These are phyloP conservation scores for Channa argus DNA, from an alignment of 2,113 vertebrate genomes.

Conservation along the genomic window DNA sequence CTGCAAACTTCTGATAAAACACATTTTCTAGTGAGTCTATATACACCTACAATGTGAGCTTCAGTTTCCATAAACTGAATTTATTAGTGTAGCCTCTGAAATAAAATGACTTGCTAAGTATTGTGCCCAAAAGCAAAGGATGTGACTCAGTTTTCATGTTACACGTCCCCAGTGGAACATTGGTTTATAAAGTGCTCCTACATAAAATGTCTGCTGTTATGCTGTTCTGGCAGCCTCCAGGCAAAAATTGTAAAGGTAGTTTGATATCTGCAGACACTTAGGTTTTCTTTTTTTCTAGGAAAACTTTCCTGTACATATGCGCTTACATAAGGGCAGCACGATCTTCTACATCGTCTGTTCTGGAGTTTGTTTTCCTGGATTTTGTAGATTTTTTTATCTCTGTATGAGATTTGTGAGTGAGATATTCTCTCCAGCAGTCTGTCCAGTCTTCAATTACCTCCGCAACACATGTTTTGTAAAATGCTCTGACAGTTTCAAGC, in stretches of 20 bases:
- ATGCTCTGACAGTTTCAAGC: conserved; percentile 11
- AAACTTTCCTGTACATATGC: conserved; percentile 19
- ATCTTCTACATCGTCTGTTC: conserved; percentile 14
- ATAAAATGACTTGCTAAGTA: conserved; percentile 57
- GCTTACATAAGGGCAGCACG: conserved; percentile 16
- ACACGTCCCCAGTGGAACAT: conserved; percentile 64
- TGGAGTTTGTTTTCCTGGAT: conserved; percentile 1
- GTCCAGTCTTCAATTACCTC: conserved; percentile 33
- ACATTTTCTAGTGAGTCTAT: conserved; percentile 14
- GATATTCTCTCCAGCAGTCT: background rate
- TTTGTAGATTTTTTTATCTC: background rate
- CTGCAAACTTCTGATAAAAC: conserved; percentile 7
- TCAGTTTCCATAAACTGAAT: conserved; percentile 43
- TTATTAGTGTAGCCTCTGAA: conserved; percentile 30
- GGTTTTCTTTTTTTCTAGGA: conserved; percentile 18
- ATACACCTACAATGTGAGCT: conserved; percentile 36
- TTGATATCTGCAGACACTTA: conserved; percentile 51
- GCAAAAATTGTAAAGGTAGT: conserved; percentile 54
- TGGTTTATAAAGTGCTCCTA: conserved; percentile 66
- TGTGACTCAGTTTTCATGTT: conserved; percentile 67
- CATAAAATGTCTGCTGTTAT: conserved; percentile 70
- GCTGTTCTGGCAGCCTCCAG: conserved; percentile 50
- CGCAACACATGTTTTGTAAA: background rate
- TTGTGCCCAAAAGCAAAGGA: conserved; percentile 68
- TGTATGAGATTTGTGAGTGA: conserved; percentile 11